Conservation (phyloP, 2,888 invertebrate species). For the Criorhina ranunculi region DNA sequence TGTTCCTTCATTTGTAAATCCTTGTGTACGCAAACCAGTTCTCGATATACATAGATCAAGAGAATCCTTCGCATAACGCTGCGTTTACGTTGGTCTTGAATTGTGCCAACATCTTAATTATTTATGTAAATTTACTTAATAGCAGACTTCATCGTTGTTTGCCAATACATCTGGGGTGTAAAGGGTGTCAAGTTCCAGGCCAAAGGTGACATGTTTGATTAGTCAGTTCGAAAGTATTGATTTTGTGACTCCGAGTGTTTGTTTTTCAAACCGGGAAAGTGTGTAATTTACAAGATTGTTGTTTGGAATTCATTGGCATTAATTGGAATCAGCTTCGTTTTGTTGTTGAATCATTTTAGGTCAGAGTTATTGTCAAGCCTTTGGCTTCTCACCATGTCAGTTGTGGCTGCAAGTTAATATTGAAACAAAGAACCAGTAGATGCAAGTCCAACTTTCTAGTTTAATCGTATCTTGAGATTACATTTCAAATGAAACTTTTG, state of each 20-base stretch:
- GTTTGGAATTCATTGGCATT: not conserved
- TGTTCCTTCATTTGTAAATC: constrained; percentile 5
- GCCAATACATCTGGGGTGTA: not conserved
- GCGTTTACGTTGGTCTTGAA: not conserved
- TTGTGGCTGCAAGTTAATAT: too few relatives aligned
- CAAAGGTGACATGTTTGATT: not conserved
- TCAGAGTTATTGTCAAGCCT: too few relatives aligned
- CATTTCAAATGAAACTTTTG: too few relatives aligned
- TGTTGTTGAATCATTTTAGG: too few relatives aligned
- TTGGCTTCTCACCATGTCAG: too few relatives aligned
- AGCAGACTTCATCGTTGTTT: not conserved
- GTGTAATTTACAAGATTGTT: not conserved
- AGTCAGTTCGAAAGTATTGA: not conserved
- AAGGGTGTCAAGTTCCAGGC: not conserved
- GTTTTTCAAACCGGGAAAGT: not conserved
- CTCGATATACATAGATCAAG: not conserved
- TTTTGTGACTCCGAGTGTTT: not conserved
- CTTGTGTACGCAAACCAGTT: not conserved
- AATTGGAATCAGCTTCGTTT: too few relatives aligned
- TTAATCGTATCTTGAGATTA: too few relatives aligned
- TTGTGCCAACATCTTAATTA: constrained; percentile 2
- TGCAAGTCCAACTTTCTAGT: too few relatives aligned
- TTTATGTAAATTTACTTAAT: constrained; percentile 12
- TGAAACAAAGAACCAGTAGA: too few relatives aligned
- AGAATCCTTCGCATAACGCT: not conserved